Base-by-base conservation (phyloP, 2,888 invertebrate genomes). In the Isoperla grammatica region DNA sequence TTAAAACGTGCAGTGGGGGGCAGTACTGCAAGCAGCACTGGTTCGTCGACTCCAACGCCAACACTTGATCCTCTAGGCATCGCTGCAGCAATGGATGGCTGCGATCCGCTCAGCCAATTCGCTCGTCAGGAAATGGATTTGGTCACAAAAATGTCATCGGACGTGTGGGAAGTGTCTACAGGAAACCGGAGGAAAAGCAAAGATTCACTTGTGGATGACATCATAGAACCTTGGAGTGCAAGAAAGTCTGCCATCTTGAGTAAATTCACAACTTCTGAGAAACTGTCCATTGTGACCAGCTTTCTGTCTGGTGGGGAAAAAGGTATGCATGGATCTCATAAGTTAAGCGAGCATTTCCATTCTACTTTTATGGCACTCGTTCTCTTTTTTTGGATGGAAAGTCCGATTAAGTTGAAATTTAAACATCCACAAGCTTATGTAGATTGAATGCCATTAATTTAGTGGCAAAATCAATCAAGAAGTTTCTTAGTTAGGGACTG, bases 221-320 rank as follows among this genome's bases (percentile, higher is more conserved):
- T 79, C 62, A 76, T 85, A 64, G 87, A 88, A 71, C 85, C 87
- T 12, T 98, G 97, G 97, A 80, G 79, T 64, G 74, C 80, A 1
- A 85, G 87, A 68, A 85, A 89, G 65, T 72, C 82, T 48, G 79
- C 79, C n/a, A 95, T 98, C 70, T 79, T 97, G 11, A 87, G 84
- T 67, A 90, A 90, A 74, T 97, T 89, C 70, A 96, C 94, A 35
- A 97, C 97, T 56, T 91, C 90, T 11, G 95, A 96, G 74, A 95
- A 93, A 72, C 76, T 98, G 23, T 90, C 92, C 1, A 91, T 96
- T 65, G 84, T 91, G 1, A 93, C 93, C 43, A 95, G 93, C 72
- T 94, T 90, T 71, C 75, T 94, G 49, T 83, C 87, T 4, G 89
- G 88, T 60, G 87, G 87, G 63, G 88, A 90, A 72, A 88, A 88